These are phyloP conservation scores for Callimorpha dominula DNA, from an alignment of 2,888 invertebrate species.

Conservation along the genomic window DNA sequence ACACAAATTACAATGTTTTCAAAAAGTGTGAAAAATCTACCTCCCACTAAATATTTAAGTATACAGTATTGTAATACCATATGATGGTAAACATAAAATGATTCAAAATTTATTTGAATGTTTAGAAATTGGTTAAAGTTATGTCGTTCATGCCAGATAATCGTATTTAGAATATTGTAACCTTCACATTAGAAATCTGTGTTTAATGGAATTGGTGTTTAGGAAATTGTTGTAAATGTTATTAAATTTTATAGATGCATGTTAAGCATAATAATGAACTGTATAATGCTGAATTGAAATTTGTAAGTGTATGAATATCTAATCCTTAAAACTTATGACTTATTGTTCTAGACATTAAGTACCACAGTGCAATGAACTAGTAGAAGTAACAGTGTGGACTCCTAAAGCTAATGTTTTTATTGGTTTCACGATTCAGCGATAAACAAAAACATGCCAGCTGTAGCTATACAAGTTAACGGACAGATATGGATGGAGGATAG, in stretches of 20 bases:
- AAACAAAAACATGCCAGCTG: background rate
- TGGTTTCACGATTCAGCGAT: background rate
- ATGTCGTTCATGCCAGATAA: slow-evolving; percentile 33
- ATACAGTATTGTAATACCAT: slow-evolving; percentile 53
- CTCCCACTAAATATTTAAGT: slow-evolving; percentile 54
- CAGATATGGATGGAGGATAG: background rate
- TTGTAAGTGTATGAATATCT: too few species aligned
- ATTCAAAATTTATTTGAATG: slow-evolving; percentile 28
- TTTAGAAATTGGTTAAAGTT: slow-evolving; percentile 31
- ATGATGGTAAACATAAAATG: slow-evolving; percentile 41
- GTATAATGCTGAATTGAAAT: background rate
- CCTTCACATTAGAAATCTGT: slow-evolving; percentile 17
- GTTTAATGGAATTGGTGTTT: slow-evolving; percentile 12
- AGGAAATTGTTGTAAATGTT: slow-evolving; percentile 1
- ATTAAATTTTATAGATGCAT: slow-evolving; percentile 13
- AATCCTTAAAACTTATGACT: background rate
- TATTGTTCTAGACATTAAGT: background rate
- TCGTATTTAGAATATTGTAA: slow-evolving; percentile 27
- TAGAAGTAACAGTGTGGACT: background rate
- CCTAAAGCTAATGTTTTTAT: background rate
- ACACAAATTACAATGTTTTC: slow-evolving; percentile 44
- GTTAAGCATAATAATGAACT: slow-evolving; percentile 22
- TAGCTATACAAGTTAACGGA: background rate
- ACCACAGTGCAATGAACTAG: background rate
- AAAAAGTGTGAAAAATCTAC: slow-evolving; percentile 49